These are phyloP conservation scores for Porites evermanni DNA, from an alignment of 92 coral and sea anemone genomes.

Conservation along the genomic window DNA sequence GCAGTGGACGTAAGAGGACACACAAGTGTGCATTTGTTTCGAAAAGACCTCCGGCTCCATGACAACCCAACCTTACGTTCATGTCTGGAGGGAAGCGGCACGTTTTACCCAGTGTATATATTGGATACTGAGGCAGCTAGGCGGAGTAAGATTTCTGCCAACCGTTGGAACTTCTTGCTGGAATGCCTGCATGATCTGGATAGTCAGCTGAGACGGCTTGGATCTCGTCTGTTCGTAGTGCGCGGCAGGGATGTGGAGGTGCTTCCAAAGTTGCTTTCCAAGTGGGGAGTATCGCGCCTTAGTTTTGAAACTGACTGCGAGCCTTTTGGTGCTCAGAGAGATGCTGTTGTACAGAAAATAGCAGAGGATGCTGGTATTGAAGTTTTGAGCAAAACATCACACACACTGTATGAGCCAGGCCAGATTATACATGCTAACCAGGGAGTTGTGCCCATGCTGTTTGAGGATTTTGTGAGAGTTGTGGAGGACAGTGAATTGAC, in stretches of 20 bases:
- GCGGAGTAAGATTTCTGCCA: conserved; percentile 71
- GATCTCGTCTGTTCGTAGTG: conserved; percentile 80
- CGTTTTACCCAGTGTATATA: conserved; percentile 77
- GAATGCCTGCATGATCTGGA: conserved; percentile 80
- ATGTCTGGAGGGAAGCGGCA: conserved; percentile 64
- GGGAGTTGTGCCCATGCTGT: conserved; percentile 68
- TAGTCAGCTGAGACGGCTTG: conserved; percentile 61
- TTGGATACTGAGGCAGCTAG: conserved; percentile 72
- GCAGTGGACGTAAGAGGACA: conserved; percentile 43
- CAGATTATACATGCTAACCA: conserved; percentile 55
- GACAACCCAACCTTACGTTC: conserved; percentile 88
- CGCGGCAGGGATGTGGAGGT: conserved; percentile 75
- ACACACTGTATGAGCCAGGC: conserved; percentile 78
- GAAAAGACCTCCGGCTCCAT: conserved; percentile 87
- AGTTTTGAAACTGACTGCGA: conserved; percentile 84
- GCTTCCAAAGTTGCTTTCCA: conserved; percentile 64
- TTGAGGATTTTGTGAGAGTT: conserved; percentile 67
- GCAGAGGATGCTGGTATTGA: conserved; percentile 73
- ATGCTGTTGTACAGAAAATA: conserved; percentile 65
- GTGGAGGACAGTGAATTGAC: conserved; percentile 55
- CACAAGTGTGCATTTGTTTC: conserved; percentile 84
- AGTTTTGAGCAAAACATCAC: conserved; percentile 77
- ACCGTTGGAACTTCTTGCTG: conserved; percentile 79
- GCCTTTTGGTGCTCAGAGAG: conserved; percentile 81
- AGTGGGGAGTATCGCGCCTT: conserved; percentile 76